These are phyloP conservation scores for Crotophaga sulcirostris DNA, from an alignment of 2,113 vertebrate species.

Conservation along the genomic window DNA sequence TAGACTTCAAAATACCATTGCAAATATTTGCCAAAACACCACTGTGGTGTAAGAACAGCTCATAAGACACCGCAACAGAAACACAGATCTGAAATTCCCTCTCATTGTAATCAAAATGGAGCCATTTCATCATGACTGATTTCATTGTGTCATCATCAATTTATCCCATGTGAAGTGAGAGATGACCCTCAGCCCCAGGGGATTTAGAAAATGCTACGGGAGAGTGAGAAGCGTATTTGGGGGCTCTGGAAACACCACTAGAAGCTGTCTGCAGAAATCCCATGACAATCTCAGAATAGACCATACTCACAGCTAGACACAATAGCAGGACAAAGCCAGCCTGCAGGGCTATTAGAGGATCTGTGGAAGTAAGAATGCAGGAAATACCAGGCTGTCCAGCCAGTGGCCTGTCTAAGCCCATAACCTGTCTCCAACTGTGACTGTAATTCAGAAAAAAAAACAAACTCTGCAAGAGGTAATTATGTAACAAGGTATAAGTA, in stretches of 20 bases:
- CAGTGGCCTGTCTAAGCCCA: neutral
- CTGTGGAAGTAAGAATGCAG: neutral
- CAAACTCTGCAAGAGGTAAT: slow-evolving; percentile 24
- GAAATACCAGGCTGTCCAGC: slow-evolving; percentile 14
- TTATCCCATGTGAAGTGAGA: slow-evolving; percentile 18
- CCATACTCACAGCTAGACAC: neutral
- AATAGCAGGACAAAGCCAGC: neutral
- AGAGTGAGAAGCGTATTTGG: neutral
- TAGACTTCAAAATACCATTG: neutral
- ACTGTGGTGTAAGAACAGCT: neutral
- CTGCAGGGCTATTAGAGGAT: neutral
- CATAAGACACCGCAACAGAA: neutral
- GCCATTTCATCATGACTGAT: slow-evolving; percentile 33
- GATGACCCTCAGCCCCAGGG: neutral
- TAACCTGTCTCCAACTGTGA: slow-evolving; percentile 30
- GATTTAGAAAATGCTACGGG: neutral
- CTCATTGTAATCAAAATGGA: slow-evolving; percentile 14
- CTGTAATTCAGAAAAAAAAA: neutral
- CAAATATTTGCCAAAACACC: neutral
- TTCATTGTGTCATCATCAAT: slow-evolving; percentile 38
- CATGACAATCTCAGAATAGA: neutral
- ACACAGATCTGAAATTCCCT: neutral
- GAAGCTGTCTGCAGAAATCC: slow-evolving; percentile 8
- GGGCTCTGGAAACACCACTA: neutral
- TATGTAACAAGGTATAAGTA: slow-evolving; percentile 42